These are phyloP conservation scores for human (Homo sapiens) DNA, from an alignment of 2,113 vertebrate species.

Conservation along the genomic window GRCh38 chr21:35063001-35063500, in stretches of 20 bases:
- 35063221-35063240: background rate
- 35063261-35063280: background rate
- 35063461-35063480: accelerated
- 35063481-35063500: background rate
- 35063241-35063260: background rate
- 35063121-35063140: background rate
- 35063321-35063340: background rate
- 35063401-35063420: background rate
- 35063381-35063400: background rate
- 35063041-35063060: background rate
- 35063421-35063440: conserved; percentile 3
- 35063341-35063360: background rate
- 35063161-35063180: background rate
- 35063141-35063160: background rate
- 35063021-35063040: background rate
- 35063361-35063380: background rate
- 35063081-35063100: background rate
- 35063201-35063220: background rate
- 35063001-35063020: background rate
- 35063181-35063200: background rate
- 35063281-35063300: background rate
- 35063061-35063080: background rate
- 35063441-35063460: background rate
- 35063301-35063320: background rate
- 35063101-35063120: background rate